These are phyloP conservation scores for Drosophila robusta DNA, from an alignment of 2,888 invertebrate species.

Conservation along the genomic window DNA sequence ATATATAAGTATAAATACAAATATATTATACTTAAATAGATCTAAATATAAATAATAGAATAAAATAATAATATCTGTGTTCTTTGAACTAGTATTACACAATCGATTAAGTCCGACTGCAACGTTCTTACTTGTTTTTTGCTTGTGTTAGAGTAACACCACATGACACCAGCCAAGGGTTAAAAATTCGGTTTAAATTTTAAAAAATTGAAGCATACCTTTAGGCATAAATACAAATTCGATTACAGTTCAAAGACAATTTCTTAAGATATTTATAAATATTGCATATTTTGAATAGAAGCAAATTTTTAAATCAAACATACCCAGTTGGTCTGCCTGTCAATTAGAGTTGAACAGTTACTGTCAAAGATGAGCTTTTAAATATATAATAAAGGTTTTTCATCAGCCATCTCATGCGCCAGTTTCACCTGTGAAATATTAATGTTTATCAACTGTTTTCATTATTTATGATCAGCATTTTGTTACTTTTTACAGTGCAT, in stretches of 20 bases:
- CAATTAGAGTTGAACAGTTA: background rate
- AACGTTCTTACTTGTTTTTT: too few species aligned
- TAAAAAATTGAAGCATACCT: conserved; percentile 29
- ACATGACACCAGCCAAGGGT: conserved; percentile 6
- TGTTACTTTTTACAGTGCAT: conserved; percentile 5
- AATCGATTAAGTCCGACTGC: too few species aligned
- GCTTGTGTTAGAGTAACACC: background rate
- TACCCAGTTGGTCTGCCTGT: background rate
- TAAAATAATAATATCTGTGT: too few species aligned
- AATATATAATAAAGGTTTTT: background rate
- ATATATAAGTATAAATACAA: too few species aligned
- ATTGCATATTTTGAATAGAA: background rate
- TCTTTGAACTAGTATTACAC: too few species aligned
- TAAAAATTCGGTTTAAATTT: background rate
- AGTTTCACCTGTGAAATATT: conserved; percentile 7
- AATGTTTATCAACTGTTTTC: conserved; percentile 7
- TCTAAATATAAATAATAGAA: too few species aligned
- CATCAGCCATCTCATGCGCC: background rate
- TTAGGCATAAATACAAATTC: conserved; percentile 2
- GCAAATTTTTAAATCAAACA: background rate
- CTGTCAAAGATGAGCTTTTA: background rate
- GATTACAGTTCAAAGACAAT: background rate
- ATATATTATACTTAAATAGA: too few species aligned
- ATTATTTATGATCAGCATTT: conserved; percentile 3
- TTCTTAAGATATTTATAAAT: too few species aligned